phyloP scores from a whole-genome alignment of 2,888 invertebrate genomes.

The Ashinkailepas kermadecensis region DNA sequence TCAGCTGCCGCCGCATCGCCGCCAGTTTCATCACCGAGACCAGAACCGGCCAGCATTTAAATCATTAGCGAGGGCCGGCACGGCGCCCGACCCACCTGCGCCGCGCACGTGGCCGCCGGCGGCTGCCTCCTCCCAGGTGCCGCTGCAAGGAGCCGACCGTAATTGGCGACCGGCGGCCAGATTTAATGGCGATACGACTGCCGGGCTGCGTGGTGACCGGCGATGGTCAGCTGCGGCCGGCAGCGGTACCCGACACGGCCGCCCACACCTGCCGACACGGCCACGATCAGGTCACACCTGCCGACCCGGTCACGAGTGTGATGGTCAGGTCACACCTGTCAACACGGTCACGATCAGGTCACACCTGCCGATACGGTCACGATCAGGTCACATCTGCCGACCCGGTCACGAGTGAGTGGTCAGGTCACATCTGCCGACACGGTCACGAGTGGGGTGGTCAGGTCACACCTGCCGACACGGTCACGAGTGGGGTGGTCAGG shows the following conservation, averaged over 20 bases:
- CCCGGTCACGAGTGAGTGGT: no score
- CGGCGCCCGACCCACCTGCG: background rate
- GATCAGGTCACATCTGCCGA: no score
- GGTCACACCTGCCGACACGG: no score
- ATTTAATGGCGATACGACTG: background rate
- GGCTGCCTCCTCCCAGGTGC: background rate
- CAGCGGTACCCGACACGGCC: background rate
- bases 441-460: no score
- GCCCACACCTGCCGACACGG: no score
- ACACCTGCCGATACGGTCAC: no score
- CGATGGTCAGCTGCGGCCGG: background rate
- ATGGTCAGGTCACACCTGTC: no score
- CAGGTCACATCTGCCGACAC: no score
- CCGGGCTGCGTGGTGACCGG: background rate
- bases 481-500: no score
- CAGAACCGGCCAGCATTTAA: slow-evolving; percentile 5
- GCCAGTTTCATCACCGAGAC: background rate
- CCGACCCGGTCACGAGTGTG: no score
- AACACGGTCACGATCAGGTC: no score
- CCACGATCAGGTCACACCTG: no score
- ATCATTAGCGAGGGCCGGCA: background rate
- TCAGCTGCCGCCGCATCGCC: background rate
- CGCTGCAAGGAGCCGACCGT: background rate
- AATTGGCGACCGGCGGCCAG: background rate
- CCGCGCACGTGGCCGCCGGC: background rate